Conservation (phyloP, 2,888 invertebrate species). For the Hofmannophila pseudospretella region DNA sequence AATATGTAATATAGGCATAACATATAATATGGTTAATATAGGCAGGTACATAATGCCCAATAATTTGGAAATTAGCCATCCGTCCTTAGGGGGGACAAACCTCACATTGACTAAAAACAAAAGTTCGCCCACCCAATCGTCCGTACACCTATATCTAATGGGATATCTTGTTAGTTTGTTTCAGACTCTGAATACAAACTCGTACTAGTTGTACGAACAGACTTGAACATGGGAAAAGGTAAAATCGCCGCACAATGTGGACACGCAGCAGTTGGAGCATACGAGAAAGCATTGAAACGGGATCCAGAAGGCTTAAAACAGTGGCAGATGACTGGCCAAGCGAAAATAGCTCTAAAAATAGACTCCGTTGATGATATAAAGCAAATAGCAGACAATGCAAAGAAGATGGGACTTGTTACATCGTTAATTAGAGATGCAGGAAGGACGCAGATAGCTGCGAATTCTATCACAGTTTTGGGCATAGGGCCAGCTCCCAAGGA, state of each 20-base stretch:
- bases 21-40: no score
- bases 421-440: conserved; percentile 93
- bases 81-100: no score
- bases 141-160: no score
- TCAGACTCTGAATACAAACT: conserved; percentile 84
- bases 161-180: conserved; percentile 40
- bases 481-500: conserved; percentile 93
- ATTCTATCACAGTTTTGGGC: conserved; percentile 93
- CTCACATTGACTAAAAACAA: background rate
- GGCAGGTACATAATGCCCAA: no score
- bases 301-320: conserved; percentile 77
- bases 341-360: conserved; percentile 91
- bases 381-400: conserved; percentile 83
- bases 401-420: conserved; percentile 81
- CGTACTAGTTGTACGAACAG: conserved; percentile 91
- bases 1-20: no score
- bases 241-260: conserved; percentile 96
- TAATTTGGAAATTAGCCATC: no score
- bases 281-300: conserved; percentile 81
- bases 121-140: background rate
- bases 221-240: conserved; percentile 96
- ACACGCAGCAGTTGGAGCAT: conserved; percentile 95
- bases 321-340: conserved; percentile 85
- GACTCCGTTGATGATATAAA: conserved; percentile 87
- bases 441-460: conserved; percentile 93